Evolutionary conservation across 2,113 vertebrate species (phyloP).

Genomic region (Copsychus sechellarum): DNA sequence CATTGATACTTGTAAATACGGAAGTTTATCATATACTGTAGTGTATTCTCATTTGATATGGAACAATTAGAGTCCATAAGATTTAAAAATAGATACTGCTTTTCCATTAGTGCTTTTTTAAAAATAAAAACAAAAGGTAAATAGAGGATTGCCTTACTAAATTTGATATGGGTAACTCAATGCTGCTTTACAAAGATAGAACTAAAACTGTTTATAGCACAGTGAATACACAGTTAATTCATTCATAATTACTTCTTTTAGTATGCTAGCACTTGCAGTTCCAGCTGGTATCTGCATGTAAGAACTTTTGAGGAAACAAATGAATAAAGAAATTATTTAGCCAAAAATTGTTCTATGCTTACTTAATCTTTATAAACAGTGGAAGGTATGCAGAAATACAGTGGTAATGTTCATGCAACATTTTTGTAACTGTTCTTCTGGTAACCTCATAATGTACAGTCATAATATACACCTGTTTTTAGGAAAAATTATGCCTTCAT

Average conservation of each 20-base stretch:
- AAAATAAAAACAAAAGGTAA: constrained; percentile 76
- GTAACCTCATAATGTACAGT: neutral
- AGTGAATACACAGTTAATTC: constrained; percentile 42
- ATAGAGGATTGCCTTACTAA: constrained; percentile 75
- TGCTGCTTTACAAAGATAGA: constrained; percentile 71
- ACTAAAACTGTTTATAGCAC: constrained; percentile 54
- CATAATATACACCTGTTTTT: neutral
- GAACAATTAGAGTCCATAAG: constrained; percentile 77
- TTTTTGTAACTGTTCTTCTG: neutral
- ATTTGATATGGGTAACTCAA: constrained; percentile 68
- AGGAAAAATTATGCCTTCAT: neutral
- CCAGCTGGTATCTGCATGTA: neutral
- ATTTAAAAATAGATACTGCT: constrained; percentile 76
- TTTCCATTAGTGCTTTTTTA: constrained; percentile 70
- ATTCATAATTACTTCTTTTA: constrained; percentile 55
- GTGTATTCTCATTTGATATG: constrained; percentile 73
- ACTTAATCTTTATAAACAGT: neutral
- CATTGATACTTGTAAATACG: constrained; percentile 84
- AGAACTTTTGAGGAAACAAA: neutral
- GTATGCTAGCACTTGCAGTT: neutral
- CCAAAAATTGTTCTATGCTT: neutral
- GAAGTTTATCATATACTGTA: constrained; percentile 77
- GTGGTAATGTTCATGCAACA: neutral
- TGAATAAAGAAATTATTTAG: neutral
- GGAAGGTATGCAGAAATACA: neutral